Percentiles rank a stretch among this genome's conserved stretches.
These are phyloP conservation scores for Hippocampus comes DNA, from an alignment of 2,113 vertebrate genomes.

Conservation along the genomic window DNA sequence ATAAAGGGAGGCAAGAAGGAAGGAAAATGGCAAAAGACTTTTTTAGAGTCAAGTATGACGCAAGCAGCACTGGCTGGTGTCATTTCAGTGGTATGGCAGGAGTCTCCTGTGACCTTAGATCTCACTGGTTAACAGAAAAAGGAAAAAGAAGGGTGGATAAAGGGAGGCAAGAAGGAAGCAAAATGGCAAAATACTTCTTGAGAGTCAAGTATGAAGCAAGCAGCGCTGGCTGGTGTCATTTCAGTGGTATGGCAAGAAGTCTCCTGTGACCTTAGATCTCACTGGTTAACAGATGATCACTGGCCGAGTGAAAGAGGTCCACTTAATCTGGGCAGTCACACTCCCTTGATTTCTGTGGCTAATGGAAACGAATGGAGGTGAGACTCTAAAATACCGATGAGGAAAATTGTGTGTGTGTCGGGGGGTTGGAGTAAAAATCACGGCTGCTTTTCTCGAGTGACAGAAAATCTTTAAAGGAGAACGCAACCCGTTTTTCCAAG, in stretches of 20 bases:
- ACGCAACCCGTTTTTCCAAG: no score
- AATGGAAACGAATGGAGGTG: conserved; percentile 35
- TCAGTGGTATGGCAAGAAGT: conserved; percentile 22
- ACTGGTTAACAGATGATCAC: conserved; percentile 49
- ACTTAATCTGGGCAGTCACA: conserved; percentile 55
- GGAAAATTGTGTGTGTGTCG: background rate
- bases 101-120: conserved; percentile 51
- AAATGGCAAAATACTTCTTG: conserved; percentile 20
- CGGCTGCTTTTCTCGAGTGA: background rate
- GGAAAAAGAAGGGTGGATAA: background rate
- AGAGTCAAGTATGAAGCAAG: conserved; percentile 36
- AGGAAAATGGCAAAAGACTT: conserved; percentile 16
- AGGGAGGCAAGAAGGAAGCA: conserved; percentile 8
- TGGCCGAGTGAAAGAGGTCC: conserved; percentile 41
- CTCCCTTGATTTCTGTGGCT: conserved; percentile 24
- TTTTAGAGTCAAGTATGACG: conserved; percentile 30
- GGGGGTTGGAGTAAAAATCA: background rate
- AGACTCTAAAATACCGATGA: conserved; percentile 7
- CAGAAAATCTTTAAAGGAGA: conserved; percentile 1
- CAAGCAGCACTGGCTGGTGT: conserved; percentile 19
- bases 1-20: conserved; percentile 6
- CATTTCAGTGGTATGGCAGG: conserved; percentile 19
- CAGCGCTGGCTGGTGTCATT: conserved; percentile 13
- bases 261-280: conserved; percentile 53
- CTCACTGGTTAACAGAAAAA: conserved; percentile 47